phyloP scores from a whole-genome alignment of 2,113 vertebrate species.

The Megaceryle torquata region DNA sequence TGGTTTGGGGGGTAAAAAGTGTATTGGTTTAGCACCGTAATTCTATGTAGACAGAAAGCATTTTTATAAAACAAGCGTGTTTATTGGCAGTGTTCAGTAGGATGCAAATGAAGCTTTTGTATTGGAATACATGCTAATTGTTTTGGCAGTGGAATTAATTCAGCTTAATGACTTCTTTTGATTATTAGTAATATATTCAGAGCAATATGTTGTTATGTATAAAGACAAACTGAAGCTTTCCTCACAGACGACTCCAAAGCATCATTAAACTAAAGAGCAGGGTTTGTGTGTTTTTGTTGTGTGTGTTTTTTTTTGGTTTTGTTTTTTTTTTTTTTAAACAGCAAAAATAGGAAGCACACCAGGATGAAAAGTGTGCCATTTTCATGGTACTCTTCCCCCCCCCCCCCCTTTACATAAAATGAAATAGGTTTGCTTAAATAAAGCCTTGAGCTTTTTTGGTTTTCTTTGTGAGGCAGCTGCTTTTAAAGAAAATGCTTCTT shows the following conservation, averaged over 20 bases:
- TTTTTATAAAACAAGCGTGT: neutral
- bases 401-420: neutral
- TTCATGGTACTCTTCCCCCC: neutral
- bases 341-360: neutral
- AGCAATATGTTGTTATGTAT: constrained; percentile 42
- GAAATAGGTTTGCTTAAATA: neutral
- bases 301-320: too few relatives aligned
- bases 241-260: constrained; percentile 4
- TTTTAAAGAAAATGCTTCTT: neutral
- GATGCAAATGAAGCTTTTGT: neutral
- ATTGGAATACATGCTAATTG: constrained; percentile 27
- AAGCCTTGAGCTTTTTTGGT: neutral
- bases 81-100: neutral
- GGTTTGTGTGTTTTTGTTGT: too few relatives aligned
- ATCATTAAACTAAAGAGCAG: neutral
- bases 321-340: neutral
- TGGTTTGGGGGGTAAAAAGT: neutral
- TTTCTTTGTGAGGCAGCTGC: neutral
- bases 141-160: constrained; percentile 42
- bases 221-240: constrained; percentile 17
- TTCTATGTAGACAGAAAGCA: neutral
- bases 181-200: constrained; percentile 43
- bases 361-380: constrained; percentile 2
- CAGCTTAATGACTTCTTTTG: constrained; percentile 27
- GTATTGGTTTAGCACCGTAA: neutral